Evolutionary conservation across 2,888 invertebrate genomes (phyloP).

Genomic region (Ellobium chinense): DNA sequence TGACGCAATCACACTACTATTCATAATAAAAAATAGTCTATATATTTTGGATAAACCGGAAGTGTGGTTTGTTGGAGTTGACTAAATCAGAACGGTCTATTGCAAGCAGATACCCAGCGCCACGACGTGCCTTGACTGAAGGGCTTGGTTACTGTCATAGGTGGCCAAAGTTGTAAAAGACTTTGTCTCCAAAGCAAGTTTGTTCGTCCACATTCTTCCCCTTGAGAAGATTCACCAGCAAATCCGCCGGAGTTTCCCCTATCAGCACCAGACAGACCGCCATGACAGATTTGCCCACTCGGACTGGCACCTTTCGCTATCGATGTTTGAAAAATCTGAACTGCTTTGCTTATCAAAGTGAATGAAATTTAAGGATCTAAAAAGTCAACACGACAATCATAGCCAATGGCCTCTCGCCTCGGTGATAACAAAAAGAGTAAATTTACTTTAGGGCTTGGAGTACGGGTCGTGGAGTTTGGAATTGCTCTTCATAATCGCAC

Average conservation of each 20-base stretch:
- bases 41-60: no score
- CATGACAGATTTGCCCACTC: neutral
- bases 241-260: neutral
- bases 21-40: no score
- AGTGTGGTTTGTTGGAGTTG: no score
- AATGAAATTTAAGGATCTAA: constrained; percentile 1
- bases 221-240: neutral
- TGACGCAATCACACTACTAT: no score
- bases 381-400: constrained; percentile 7
- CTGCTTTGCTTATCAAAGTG: constrained; percentile 28
- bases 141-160: no score
- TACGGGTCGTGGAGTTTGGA: neutral
- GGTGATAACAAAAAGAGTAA: constrained; percentile 15
- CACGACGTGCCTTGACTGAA: no score
- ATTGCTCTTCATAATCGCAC: constrained; percentile 16
- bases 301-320: neutral
- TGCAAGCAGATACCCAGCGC: no score
- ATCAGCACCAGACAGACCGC: neutral
- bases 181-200: no score
- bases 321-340: neutral
- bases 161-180: no score
- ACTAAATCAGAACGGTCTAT: no score
- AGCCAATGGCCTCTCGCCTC: neutral
- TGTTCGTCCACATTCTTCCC: no score
- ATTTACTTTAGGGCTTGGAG: constrained; percentile 20